Evolutionary conservation across 92 coral and sea anemone genomes (phyloP).

Genomic region (Nematostella vectensis): DNA sequence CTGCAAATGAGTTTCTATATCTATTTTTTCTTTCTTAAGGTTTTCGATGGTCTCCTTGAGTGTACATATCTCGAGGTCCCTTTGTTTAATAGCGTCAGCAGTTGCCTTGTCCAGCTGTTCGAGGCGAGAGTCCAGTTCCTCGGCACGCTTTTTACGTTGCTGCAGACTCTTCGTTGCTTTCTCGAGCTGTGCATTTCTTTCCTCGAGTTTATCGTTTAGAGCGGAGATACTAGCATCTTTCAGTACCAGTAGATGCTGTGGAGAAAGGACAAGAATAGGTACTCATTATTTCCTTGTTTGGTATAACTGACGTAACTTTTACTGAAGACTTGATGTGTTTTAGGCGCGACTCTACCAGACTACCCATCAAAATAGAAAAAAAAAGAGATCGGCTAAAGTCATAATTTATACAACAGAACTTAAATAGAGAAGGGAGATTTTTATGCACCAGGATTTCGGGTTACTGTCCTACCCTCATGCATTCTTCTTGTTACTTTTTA

Average conservation of each 20-base stretch:
- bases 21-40: conserved; percentile 38
- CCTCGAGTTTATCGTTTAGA: conserved; percentile 36
- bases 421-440: too few relatives aligned
- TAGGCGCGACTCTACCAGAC: too few relatives aligned
- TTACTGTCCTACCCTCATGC: too few relatives aligned
- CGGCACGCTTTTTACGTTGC: conserved; percentile 25
- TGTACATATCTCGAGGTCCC: conserved; percentile 31
- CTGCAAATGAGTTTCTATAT: conserved; percentile 40
- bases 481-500: too few relatives aligned
- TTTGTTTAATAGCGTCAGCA: conserved; percentile 24
- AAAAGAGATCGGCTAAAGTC: too few relatives aligned
- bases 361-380: too few relatives aligned
- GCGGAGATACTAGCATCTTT: conserved; percentile 42
- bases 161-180: conserved; percentile 24
- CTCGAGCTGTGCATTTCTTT: conserved; percentile 36
- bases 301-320: too few relatives aligned
- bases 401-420: too few relatives aligned
- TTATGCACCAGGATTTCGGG: too few relatives aligned
- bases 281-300: not conserved
- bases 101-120: conserved; percentile 24
- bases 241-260: conserved; percentile 30
- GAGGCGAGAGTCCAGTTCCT: conserved; percentile 25
- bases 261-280: not conserved
- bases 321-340: too few relatives aligned
- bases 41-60: conserved; percentile 35